Percentiles rank a stretch among this genome's conserved stretches.
These are phyloP conservation scores for Oxyscelio sp. DNA, from an alignment of 2,888 invertebrate species.

Conservation along the genomic window DNA sequence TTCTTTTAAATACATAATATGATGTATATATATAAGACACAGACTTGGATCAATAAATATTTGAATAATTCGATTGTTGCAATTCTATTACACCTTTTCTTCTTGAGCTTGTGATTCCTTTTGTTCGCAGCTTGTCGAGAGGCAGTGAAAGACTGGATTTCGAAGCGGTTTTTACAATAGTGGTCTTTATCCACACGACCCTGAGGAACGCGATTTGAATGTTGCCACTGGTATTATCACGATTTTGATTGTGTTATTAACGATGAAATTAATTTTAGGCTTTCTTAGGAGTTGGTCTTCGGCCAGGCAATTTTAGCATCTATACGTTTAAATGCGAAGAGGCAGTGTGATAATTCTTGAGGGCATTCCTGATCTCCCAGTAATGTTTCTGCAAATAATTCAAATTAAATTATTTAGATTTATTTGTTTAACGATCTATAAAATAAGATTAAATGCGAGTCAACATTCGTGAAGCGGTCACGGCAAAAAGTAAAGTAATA, in stretches of 20 bases:
- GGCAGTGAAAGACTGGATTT: conserved; percentile 68
- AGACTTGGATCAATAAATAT: conserved; percentile 50
- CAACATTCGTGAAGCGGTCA: background rate
- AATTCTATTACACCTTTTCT: conserved; percentile 30
- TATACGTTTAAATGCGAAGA: conserved; percentile 97
- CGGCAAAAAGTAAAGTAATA: too few species aligned
- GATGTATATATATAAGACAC: conserved; percentile 63
- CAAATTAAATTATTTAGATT: too few species aligned
- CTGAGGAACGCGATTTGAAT: conserved; percentile 41
- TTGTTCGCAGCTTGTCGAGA: conserved; percentile 34
- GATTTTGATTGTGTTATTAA: conserved; percentile 14
- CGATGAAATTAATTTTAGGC: background rate
- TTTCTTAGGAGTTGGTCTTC: conserved; percentile 88
- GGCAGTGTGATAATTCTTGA: conserved; percentile 96
- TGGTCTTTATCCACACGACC: conserved; percentile 45
- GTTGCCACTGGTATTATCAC: conserved; percentile 34
- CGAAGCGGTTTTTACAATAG: conserved; percentile 26
- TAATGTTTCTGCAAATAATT: conserved; percentile 93
- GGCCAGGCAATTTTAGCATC: conserved; percentile 99
- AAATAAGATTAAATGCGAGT: too few species aligned
- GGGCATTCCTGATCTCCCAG: conserved; percentile 96
- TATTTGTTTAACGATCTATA: too few species aligned
- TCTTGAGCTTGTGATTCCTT: conserved; percentile 31
- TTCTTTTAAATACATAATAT: conserved; percentile 45
- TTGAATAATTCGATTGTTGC: conserved; percentile 53